Conservation (phyloP, 2,113 vertebrate species). For the Chionodraco myersi region DNA sequence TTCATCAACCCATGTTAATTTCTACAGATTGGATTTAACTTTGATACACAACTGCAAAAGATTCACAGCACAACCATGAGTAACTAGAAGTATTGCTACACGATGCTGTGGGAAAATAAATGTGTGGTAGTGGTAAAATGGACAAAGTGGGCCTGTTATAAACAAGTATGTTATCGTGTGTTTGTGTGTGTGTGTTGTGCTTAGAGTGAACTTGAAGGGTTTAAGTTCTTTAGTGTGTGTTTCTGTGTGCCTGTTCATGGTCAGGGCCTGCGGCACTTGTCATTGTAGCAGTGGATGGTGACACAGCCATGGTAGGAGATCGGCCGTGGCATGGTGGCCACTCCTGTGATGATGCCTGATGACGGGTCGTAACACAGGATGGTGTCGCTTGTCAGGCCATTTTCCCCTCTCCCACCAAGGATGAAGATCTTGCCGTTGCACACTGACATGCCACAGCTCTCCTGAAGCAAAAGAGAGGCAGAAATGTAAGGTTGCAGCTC, state of each 20-base stretch:
- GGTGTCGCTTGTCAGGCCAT: slow-evolving; percentile 93
- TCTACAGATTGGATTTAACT: slow-evolving; percentile 9
- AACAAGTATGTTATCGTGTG: slow-evolving; percentile 8
- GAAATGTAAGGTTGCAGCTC: not conserved
- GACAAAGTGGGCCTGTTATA: slow-evolving; percentile 20
- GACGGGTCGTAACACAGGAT: slow-evolving; percentile 96
- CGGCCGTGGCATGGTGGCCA: slow-evolving; percentile 95
- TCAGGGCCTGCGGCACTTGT: slow-evolving; percentile 92
- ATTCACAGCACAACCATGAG: slow-evolving; percentile 32
- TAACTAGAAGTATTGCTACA: slow-evolving; percentile 56
- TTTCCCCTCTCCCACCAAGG: slow-evolving; percentile 95
- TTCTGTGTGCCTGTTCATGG: slow-evolving; percentile 9
- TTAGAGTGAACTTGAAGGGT: slow-evolving; percentile 21
- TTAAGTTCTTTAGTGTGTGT: slow-evolving; percentile 33
- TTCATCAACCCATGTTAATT: slow-evolving; percentile 14
- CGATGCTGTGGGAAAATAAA: slow-evolving; percentile 51
- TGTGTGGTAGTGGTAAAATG: slow-evolving; percentile 10
- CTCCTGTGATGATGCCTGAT: slow-evolving; percentile 95
- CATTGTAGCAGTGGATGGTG: slow-evolving; percentile 97
- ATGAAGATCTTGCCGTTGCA: slow-evolving; percentile 99
- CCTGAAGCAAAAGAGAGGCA: slow-evolving; percentile 79
- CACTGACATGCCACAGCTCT: slow-evolving; percentile 99
- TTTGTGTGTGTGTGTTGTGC: slow-evolving; percentile 24
- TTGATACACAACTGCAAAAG: slow-evolving; percentile 14
- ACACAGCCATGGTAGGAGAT: slow-evolving; percentile 99